phyloP scores from a whole-genome alignment of 1,140 invertebrate species.

The Diorhabda carinulata region DNA sequence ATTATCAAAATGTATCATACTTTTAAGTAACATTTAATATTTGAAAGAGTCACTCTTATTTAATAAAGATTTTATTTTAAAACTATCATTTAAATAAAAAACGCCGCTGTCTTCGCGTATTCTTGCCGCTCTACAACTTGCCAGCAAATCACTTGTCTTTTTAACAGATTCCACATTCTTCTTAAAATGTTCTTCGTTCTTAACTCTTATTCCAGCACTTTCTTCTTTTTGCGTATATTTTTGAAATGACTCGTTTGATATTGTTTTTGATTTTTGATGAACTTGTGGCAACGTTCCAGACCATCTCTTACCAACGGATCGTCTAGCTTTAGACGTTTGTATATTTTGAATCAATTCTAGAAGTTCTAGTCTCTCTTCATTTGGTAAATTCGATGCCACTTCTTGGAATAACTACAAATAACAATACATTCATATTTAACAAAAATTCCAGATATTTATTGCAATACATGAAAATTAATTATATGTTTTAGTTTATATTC shows the following conservation, averaged over 20 bases:
- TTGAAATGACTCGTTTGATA: constrained; percentile 27
- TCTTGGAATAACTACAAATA: constrained; percentile 42
- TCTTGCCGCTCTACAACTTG: constrained; percentile 38
- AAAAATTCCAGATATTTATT: no score
- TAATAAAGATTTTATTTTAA: constrained; percentile 36
- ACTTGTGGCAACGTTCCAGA: constrained; percentile 35
- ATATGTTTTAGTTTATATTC: no score
- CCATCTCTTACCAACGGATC: constrained; percentile 32
- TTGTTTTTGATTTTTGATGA: constrained; percentile 14
- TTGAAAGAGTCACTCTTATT: constrained; percentile 35
- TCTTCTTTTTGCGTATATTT: constrained; percentile 44
- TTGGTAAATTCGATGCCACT: constrained; percentile 34
- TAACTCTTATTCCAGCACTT: constrained; percentile 35
- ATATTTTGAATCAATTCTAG: constrained; percentile 38
- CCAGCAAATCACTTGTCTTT: constrained; percentile 29
- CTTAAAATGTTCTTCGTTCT: constrained; percentile 8
- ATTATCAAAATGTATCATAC: neutral
- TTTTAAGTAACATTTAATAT: constrained; percentile 21
- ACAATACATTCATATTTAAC: no score
- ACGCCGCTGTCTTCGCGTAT: constrained; percentile 39
- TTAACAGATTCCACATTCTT: constrained; percentile 16
- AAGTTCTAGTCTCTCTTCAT: constrained; percentile 39
- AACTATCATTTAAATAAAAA: constrained; percentile 38
- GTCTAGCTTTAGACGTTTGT: constrained; percentile 29
- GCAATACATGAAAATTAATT: no score